phyloP scores from a whole-genome alignment of 2,888 invertebrate species.

The Apotomis capreana region DNA sequence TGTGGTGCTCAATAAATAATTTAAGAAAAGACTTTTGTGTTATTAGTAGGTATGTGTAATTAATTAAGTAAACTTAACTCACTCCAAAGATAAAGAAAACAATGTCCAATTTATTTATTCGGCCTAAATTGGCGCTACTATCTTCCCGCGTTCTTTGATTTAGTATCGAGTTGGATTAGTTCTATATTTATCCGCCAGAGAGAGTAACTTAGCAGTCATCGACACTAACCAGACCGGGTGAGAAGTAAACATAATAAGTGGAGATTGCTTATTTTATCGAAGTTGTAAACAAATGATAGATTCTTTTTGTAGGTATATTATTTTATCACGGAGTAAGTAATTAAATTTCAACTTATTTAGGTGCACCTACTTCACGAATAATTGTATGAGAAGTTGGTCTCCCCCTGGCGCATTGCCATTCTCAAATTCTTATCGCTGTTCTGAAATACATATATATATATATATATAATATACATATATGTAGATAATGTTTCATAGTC shows the following conservation, averaged over 20 bases:
- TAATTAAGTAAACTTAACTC: constrained; percentile 5
- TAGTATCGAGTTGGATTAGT: constrained; percentile 2
- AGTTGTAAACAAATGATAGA: neutral
- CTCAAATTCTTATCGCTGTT: too few relatives aligned
- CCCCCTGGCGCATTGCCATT: too few relatives aligned
- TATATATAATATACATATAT: too few relatives aligned
- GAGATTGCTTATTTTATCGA: neutral
- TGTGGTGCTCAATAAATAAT: too few relatives aligned
- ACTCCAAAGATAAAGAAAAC: constrained; percentile 15
- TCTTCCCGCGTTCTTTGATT: neutral
- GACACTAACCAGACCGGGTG: constrained; percentile 15
- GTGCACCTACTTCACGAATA: too few relatives aligned
- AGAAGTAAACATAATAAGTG: constrained; percentile 3
- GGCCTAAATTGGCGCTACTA: neutral
- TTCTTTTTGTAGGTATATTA: too few relatives aligned
- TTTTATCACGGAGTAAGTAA: too few relatives aligned
- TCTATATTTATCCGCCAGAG: neutral
- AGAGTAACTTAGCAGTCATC: neutral
- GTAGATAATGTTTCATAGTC: too few relatives aligned
- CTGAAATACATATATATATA: too few relatives aligned
- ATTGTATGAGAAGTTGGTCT: too few relatives aligned
- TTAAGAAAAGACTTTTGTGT: too few relatives aligned
- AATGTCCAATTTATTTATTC: neutral
- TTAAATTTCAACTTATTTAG: too few relatives aligned
- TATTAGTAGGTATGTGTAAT: neutral